Percentiles rank a stretch among this genome's conserved stretches.
Evolutionary conservation across 1,140 invertebrate genomes (phyloP).

Genomic region (Drosophila sproati): DNA sequence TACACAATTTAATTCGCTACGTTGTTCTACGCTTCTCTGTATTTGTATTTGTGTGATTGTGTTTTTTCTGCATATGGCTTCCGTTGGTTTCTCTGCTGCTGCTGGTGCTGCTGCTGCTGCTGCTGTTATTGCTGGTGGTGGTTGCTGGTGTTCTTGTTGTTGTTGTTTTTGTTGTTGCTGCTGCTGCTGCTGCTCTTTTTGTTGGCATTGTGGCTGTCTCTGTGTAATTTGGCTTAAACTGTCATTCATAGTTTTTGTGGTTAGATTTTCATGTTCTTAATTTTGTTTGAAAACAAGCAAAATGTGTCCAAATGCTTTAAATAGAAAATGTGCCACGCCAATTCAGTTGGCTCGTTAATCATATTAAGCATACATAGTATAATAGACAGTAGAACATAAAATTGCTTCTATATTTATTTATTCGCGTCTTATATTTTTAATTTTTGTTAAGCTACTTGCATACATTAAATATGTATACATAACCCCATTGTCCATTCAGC

Average conservation of each 20-base stretch:
- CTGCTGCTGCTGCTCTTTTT: slow-evolving; percentile 39
- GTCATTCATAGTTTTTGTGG: slow-evolving; percentile 81
- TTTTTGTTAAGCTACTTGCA: background rate
- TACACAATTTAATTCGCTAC: slow-evolving; percentile 63
- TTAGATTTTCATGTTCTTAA: slow-evolving; percentile 46
- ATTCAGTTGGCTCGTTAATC: background rate
- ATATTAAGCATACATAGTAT: background rate
- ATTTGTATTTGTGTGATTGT: slow-evolving; percentile 17
- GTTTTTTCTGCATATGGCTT: slow-evolving; percentile 79
- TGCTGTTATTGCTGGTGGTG: slow-evolving; percentile 3
- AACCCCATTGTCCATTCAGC: background rate
- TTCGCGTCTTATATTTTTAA: background rate
- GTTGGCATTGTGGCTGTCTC: slow-evolving; percentile 61
- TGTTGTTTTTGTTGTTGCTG: slow-evolving; percentile 27
- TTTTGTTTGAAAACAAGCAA: slow-evolving; percentile 57
- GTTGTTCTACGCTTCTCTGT: slow-evolving; percentile 28
- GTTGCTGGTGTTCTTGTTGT: slow-evolving; percentile 23
- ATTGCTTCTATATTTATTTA: background rate
- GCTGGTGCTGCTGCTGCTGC: slow-evolving; percentile 8
- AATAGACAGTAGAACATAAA: background rate
- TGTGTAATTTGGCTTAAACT: slow-evolving; percentile 83
- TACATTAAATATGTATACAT: no score
- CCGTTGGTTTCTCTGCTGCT: slow-evolving; percentile 55
- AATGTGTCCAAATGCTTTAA: slow-evolving; percentile 51
- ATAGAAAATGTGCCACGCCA: background rate